Base-by-base conservation (phyloP, 2,113 vertebrate species). In the Mastomys natalensis region DNA sequence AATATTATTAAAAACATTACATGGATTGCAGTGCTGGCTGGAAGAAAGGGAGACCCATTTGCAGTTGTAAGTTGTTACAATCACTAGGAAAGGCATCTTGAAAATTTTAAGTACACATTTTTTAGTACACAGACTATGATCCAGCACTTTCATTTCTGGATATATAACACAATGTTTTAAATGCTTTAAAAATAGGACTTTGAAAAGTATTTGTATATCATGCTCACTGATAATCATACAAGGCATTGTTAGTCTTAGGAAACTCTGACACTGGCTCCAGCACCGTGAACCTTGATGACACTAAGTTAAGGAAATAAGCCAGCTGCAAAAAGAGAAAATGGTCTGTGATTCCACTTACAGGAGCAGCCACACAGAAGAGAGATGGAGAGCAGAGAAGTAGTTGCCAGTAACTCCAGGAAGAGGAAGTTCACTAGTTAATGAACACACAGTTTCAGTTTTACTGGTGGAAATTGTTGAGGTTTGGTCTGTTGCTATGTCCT, bases 281-380 rank as follows among this genome's bases (percentile, higher is more conserved):
- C 31, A n/a, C 9, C 22, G 84, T 70, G 29, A 84, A 78, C 6
- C 62, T 43, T 91, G n/a, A 90, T 31, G n/a, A 58, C 66, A 26
- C 70, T 45, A 55, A 84, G 31, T 43, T 90, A 55, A 77, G 58
- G 48, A 95, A 96, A 55, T 77, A 48, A 93, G n/a, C 45, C 86
- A 88, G 60, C 60, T 24, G 45, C 51, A 72, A 29, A 72, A 45
- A 76, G 60, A 90, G 19, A 37, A 77, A 66, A 66, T 43, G 13
- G 22, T 78, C 1, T 26, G 66, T 48, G n/a, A 72, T 60, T 70
- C 62, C 22, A 55, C 53, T 90, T n/a, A 37, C 21, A 82, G 29
- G 19, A 87, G 34, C 34, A 31, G 34, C 77, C 45, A 53, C 40
- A 81, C 62, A 51, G 45, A 48, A 48, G 19, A 53, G 64, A 93